phyloP scores from a whole-genome alignment of 2,888 invertebrate genomes.

The Nemotelus pantherinus region DNA sequence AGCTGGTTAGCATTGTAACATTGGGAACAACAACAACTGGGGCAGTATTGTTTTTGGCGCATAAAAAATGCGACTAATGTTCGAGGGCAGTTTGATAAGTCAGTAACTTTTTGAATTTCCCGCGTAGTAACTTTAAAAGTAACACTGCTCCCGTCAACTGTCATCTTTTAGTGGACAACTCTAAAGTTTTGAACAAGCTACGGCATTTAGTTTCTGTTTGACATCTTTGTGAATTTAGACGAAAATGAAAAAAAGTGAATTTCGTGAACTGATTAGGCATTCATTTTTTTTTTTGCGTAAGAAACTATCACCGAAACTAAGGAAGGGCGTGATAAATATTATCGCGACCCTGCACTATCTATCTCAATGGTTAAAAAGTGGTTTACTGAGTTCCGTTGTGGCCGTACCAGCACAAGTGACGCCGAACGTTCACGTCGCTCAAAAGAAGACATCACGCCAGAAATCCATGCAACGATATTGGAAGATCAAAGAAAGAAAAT shows the following conservation, averaged over 20 bases:
- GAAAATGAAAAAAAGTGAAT: not conserved
- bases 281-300: not conserved
- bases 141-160: not conserved
- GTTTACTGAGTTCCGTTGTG: conserved; percentile 26
- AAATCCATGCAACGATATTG: not conserved
- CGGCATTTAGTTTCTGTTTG: conserved; percentile 8
- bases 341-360: not conserved
- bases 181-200: conserved; percentile 4
- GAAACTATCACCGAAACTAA: not conserved
- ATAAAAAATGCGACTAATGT: too few relatives aligned
- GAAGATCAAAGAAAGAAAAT: not conserved
- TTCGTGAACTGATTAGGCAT: not conserved
- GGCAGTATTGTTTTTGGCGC: too few relatives aligned
- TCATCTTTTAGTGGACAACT: conserved; percentile 5
- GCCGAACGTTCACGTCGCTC: conserved; percentile 2
- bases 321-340: conserved; percentile 10
- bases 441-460: not conserved
- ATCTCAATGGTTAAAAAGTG: conserved; percentile 20
- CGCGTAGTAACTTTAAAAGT: too few relatives aligned
- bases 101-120: too few relatives aligned
- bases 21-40: too few relatives aligned
- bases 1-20: too few relatives aligned
- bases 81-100: too few relatives aligned
- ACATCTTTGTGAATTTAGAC: not conserved
- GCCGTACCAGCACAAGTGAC: conserved; percentile 19